phyloP scores from a whole-genome alignment of 2,113 vertebrate genomes.

The Corythornis cristatus region DNA sequence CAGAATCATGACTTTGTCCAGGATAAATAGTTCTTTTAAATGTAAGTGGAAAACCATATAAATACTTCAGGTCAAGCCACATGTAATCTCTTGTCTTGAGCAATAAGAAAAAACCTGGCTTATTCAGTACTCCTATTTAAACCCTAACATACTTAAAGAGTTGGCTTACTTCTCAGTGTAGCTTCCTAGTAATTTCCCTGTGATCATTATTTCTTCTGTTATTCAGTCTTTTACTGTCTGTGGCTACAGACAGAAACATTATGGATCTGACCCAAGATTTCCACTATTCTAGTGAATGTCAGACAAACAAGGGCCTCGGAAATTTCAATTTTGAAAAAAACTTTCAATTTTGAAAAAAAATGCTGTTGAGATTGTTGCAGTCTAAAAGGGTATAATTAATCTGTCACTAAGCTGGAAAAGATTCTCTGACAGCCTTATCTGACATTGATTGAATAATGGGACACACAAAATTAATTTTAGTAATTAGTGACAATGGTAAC shows the following conservation, averaged over 20 bases:
- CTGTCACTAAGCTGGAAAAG: background rate
- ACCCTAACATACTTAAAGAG: background rate
- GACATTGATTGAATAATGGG: constrained; percentile 3
- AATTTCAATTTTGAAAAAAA: background rate
- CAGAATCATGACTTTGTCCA: background rate
- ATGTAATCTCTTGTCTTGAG: background rate
- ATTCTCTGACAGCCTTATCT: background rate
- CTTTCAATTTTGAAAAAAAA: background rate
- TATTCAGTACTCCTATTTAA: background rate
- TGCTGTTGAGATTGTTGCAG: background rate
- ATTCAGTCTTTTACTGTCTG: background rate
- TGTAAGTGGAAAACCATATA: background rate
- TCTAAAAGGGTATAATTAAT: background rate
- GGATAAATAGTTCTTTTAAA: background rate
- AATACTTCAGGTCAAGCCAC: background rate
- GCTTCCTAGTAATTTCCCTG: background rate
- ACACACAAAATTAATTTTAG: background rate
- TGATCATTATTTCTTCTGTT: background rate
- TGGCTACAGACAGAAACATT: background rate
- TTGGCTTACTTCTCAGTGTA: background rate
- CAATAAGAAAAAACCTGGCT: background rate
- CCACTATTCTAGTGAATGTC: background rate
- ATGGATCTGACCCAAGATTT: background rate
- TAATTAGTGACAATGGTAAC: constrained; percentile 16
- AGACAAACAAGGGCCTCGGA: background rate